Evolutionary conservation across 1,140 invertebrate species (phyloP), one percentile per base, ranked within the genome.

Genomic region (Diploscapter pachys): DNA sequence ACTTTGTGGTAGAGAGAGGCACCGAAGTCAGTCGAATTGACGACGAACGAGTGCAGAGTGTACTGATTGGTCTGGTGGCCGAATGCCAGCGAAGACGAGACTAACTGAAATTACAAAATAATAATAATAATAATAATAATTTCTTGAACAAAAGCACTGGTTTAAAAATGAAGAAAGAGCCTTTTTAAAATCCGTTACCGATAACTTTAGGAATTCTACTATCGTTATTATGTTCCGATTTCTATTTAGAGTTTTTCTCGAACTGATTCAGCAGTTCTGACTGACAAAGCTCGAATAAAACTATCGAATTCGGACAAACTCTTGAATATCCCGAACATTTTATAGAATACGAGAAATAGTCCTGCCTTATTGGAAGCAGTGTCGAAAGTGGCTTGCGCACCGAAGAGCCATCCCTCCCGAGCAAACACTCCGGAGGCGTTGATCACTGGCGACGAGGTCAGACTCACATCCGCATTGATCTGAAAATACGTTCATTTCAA

Each of bases 391-490:
- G 67, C 78, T 48, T 80, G 73, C 13, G 70, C 82, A 61, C 83
- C 83, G 66, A 82, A 61, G 51, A 85, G 75, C 79, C 81, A 82
- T 64, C 69, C 79, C 5, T 75, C 73, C 6, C 68, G 74, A 13
- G 69, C 53, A 59, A 75, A 75, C 52, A 70, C 74, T 64, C 67
- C 68, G 13, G 87, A 82, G 63, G 85, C 85, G 82, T 93, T 91
- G 68, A 98, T 88, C 73, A 94, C 87, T 72, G 95, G 95, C 63
- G 93, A 93, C 79, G 91, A 90, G 78, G 92, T 87, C 85, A 98
- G 89, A 86, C 96, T 93, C 80, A 95, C 90, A 88, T 97, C 94
- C 81, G 91, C 90, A 87, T 93, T 95, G 9, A 94, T 83, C 73
- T 95, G 90, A 64, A 94, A 49, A 53, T 6, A 51, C 31, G 31